These are phyloP conservation scores for Mus spretus DNA, from an alignment of 2,797 vertebrate species.

Conservation along the genomic window DNA sequence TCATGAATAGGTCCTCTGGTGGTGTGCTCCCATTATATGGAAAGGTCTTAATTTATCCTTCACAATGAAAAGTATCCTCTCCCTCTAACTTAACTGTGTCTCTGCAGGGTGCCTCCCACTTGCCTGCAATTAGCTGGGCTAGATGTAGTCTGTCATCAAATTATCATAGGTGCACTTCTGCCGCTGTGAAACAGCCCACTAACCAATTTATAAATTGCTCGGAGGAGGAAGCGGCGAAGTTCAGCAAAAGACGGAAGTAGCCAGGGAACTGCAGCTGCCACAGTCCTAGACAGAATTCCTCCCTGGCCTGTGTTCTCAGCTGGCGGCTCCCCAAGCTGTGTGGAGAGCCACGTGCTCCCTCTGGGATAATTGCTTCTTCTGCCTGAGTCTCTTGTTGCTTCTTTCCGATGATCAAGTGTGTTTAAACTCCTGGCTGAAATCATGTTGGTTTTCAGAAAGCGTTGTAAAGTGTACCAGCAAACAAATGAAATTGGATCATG, in stretches of 20 bases:
- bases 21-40: background rate
- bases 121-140: constrained; percentile 63
- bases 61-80: constrained; percentile 48
- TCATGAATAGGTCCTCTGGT: background rate
- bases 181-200: constrained; percentile 26
- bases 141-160: constrained; percentile 46
- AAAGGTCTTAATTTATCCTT: constrained; percentile 65
- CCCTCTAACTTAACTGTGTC: constrained; percentile 46
- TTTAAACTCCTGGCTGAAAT: constrained; percentile 81
- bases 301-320: background rate
- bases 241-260: background rate
- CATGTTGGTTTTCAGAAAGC: constrained; percentile 78
- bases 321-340: constrained; percentile 66
- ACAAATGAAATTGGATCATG: constrained; percentile 73
- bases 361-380: constrained; percentile 84
- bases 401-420: constrained; percentile 61
- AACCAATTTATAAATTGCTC: constrained; percentile 46
- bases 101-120: constrained; percentile 16
- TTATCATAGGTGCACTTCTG: constrained; percentile 68
- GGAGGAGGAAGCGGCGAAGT: constrained; percentile 57
- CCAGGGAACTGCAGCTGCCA: constrained; percentile 23
- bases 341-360: constrained; percentile 69
- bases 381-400: constrained; percentile 76
- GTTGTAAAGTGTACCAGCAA: constrained; percentile 73
- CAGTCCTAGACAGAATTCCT: background rate